Evolutionary conservation across 2,888 invertebrate species (phyloP), one percentile per base, ranked within the genome.

Genomic region (Caenorhabditis plicata): DNA sequence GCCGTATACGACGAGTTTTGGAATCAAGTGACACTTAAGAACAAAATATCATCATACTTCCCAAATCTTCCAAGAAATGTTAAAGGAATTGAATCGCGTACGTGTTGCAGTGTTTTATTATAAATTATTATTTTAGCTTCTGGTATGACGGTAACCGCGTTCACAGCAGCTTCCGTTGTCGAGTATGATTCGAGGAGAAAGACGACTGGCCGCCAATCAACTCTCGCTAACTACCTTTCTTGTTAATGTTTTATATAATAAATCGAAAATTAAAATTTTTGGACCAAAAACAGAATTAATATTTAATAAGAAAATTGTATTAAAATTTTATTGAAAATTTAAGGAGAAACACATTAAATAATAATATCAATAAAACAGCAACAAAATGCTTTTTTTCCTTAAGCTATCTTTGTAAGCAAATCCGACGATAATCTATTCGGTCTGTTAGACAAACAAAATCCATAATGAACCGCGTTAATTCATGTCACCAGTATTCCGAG

Each of bases 1-100:
- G 76, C 74, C 0, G 70, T 75, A 27, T 78, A 77, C 45, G 78
- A 78, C 39, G 77, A 76, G 39, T 77, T 74, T 51, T 77, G 77
- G 77, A 78, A 78, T 45, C 70, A 78, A 48, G 64, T 64, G 22
- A 74, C 75, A 2, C 50, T 73, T 11, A 65, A 69, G 42, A 74
- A 68, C 48, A 46, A 61, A 15, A 55, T 75, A 15, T 65, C 65
- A 3, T 55, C 63, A 20, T 77, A 76, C 50, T 78, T 75, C 68
- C 69, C 74, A 13, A 74, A 71, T 40, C 43, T 78, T 44, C 77
- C 78, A 19, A 38, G 48, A 33, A 71, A 69, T 8, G 65, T 77
- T 45, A 75, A 73, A 36, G 69, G 65, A 52, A 40, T 61, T 3
- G 65, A 68, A 36, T 64, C 64, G 9, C 64, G 65, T 68, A 31